A percentile compares a stretch with the other conserved stretches of the same genome.
phyloP scores from a whole-genome alignment of 2,888 invertebrate species.

The Aphodius granarius region DNA sequence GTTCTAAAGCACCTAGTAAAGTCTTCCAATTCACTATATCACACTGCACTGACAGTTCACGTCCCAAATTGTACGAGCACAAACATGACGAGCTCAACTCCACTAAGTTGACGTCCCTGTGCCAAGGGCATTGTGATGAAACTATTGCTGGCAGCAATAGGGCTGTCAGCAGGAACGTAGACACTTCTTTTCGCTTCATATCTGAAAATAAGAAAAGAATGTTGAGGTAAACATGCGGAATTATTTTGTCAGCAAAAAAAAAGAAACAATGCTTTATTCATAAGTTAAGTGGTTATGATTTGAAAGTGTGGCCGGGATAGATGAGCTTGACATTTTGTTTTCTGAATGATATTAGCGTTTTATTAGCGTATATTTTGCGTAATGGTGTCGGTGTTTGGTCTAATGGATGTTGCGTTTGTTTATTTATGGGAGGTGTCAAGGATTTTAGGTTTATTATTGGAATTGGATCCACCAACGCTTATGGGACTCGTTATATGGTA shows the following conservation, averaged over 20 bases:
- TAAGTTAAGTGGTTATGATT: background rate
- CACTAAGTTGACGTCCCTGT: constrained; percentile 61
- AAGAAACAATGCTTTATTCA: constrained; percentile 7
- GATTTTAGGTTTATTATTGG: background rate
- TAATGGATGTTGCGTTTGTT: background rate
- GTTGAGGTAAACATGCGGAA: background rate
- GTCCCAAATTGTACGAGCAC: constrained; percentile 83
- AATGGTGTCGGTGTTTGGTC: background rate
- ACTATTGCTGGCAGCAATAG: constrained; percentile 41
- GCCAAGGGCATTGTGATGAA: constrained; percentile 83
- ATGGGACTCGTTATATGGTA: background rate
- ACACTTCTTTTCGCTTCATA: constrained; percentile 45
- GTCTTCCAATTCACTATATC: constrained; percentile 82
- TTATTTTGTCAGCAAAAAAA: constrained; percentile 37
- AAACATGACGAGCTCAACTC: constrained; percentile 83
- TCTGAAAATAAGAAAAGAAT: constrained; percentile 29
- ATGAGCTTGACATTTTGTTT: background rate
- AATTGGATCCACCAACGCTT: background rate
- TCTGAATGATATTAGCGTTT: background rate
- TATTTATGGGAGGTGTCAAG: background rate
- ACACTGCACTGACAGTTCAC: constrained; percentile 86
- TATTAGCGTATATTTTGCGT: background rate
- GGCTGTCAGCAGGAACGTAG: constrained; percentile 38
- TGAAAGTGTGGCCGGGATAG: background rate
- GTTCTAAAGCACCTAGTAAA: constrained; percentile 73